These are phyloP conservation scores for Colostygia pectinataria DNA, from an alignment of 2,888 invertebrate species.

Conservation along the genomic window DNA sequence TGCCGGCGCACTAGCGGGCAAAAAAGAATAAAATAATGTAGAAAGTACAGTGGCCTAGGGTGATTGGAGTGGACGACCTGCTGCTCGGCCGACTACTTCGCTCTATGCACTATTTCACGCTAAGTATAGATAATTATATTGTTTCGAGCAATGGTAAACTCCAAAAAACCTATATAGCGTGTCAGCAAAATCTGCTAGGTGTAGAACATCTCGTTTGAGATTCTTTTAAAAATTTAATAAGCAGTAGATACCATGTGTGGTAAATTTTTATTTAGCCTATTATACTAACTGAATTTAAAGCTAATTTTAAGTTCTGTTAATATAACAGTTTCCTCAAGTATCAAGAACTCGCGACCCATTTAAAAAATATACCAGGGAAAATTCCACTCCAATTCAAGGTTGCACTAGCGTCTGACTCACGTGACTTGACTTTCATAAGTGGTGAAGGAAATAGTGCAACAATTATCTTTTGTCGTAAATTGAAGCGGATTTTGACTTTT, in stretches of 20 bases:
- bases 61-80: slow-evolving; percentile 54
- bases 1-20: slow-evolving; percentile 22
- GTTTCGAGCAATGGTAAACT: slow-evolving; percentile 23
- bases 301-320: too few species aligned
- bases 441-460: slow-evolving; percentile 51
- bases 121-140: slow-evolving; percentile 27
- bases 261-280: too few species aligned
- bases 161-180: too few species aligned
- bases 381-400: slow-evolving; percentile 44
- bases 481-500: slow-evolving; percentile 50
- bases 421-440: slow-evolving; percentile 47
- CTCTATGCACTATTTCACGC: slow-evolving; percentile 32
- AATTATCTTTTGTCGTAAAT: slow-evolving; percentile 39
- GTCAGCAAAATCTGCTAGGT: too few species aligned
- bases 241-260: too few species aligned
- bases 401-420: slow-evolving; percentile 40
- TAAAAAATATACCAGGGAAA: slow-evolving; percentile 37
- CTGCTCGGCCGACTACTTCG: slow-evolving; percentile 44
- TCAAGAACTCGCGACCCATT: slow-evolving; percentile 6
- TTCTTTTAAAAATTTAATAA: too few species aligned
- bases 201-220: slow-evolving; percentile 56
- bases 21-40: slow-evolving; percentile 61
- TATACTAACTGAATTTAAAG: too few species aligned
- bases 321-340: not conserved
- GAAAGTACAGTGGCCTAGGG: slow-evolving; percentile 66